A percentile compares a stretch with the other conserved stretches of the same genome.
phyloP scores from a whole-genome alignment of 2,888 invertebrate genomes.

The Netelia melanura region DNA sequence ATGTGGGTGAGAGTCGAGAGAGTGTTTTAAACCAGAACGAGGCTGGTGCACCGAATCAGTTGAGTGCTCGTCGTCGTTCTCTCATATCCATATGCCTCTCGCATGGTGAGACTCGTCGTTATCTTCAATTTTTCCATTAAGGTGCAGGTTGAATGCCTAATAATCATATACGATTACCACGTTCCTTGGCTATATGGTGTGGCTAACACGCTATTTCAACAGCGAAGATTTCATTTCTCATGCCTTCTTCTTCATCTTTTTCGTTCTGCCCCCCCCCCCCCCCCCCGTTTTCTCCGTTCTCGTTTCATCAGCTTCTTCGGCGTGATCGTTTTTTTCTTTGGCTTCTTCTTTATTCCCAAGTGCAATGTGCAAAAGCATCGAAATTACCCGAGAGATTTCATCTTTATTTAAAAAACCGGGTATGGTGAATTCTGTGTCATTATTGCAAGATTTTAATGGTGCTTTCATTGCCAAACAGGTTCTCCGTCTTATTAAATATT shows the following conservation, averaged over 20 bases:
- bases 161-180: constrained; percentile 70
- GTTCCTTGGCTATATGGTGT: background rate
- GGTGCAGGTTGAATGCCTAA: constrained; percentile 79
- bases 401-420: no score
- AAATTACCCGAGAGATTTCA: background rate
- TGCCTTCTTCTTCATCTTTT: constrained; percentile 3
- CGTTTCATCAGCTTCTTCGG: background rate
- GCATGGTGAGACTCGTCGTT: constrained; percentile 65
- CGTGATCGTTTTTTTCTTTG: background rate
- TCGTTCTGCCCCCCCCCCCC: background rate
- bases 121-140: constrained; percentile 80
- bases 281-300: constrained; percentile 5
- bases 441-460: background rate
- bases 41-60: constrained; percentile 66
- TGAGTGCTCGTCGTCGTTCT: constrained; percentile 68
- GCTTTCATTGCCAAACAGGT: background rate
- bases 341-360: background rate
- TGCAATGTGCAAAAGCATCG: background rate
- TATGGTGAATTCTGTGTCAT: background rate
- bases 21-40: constrained; percentile 2
- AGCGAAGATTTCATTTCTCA: constrained; percentile 67
- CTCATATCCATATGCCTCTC: constrained; percentile 1
- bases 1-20: background rate
- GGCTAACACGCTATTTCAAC: constrained; percentile 69
- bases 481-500: background rate